These are phyloP conservation scores for Neoaliturus tenellus DNA, from an alignment of 2,888 invertebrate species.

Conservation along the genomic window DNA sequence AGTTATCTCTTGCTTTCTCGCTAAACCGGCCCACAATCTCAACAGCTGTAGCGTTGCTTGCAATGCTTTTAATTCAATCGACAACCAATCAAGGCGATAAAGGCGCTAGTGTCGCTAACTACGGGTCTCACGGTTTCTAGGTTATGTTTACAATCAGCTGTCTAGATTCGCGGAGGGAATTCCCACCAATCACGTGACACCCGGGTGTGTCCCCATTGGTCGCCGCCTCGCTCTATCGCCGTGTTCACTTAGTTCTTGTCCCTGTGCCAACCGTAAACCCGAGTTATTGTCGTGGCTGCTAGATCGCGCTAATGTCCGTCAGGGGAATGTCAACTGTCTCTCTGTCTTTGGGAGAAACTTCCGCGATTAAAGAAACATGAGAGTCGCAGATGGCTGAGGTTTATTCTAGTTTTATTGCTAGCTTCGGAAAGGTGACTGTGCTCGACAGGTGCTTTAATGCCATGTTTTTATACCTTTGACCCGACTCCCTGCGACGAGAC, in stretches of 20 bases:
- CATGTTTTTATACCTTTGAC: conserved; percentile 23
- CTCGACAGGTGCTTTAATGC: conserved; percentile 7
- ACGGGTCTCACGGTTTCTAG: conserved; percentile 25
- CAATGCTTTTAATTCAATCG: conserved; percentile 33
- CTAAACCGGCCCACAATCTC: background rate
- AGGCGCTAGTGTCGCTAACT: background rate
- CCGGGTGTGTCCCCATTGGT: background rate
- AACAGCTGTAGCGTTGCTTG: background rate
- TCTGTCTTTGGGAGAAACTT: conserved; percentile 30
- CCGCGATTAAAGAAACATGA: conserved; percentile 27
- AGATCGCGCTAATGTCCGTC: background rate
- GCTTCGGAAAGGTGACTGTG: background rate
- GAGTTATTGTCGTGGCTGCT: background rate
- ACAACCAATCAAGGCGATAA: conserved; percentile 21
- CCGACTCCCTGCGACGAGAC: background rate
- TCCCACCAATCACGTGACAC: background rate
- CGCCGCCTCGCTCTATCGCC: conserved; percentile 1
- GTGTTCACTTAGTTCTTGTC: conserved; percentile 23
- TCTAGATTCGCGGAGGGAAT: background rate
- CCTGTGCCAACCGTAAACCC: background rate
- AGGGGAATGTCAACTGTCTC: background rate
- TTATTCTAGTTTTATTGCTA: conserved; percentile 15
- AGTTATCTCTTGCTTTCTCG: background rate
- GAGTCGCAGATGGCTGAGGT: background rate
- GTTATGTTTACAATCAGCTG: conserved; percentile 18